A percentile compares a stretch with the other conserved stretches of the same genome.
phyloP scores from a whole-genome alignment of 1,140 invertebrate genomes.

The Cyrtorhinus lividipennis region DNA sequence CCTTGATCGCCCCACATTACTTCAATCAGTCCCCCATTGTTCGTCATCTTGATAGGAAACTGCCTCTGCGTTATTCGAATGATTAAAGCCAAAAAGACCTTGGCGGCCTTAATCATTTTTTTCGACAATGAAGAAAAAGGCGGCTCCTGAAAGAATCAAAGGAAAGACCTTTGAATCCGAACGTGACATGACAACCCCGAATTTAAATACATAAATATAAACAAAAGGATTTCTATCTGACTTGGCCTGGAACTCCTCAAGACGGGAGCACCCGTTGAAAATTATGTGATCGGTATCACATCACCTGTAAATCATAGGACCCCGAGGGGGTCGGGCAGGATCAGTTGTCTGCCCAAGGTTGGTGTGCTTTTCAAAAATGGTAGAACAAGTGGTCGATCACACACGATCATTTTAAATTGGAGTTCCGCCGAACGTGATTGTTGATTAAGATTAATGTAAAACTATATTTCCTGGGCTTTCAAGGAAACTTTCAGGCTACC shows the following conservation, averaged over 20 bases:
- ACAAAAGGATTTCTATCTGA: not conserved
- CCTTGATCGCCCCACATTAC: not conserved
- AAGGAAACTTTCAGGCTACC: no score
- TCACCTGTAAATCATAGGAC: constrained; percentile 2
- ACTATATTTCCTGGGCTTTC: no score
- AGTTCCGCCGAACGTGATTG: no score
- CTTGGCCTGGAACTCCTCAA: not conserved
- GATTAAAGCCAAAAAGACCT: not conserved
- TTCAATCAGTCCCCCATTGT: not conserved
- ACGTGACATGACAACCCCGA: no score
- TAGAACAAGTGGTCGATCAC: not conserved
- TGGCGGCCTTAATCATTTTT: not conserved
- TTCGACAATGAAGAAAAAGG: not conserved
- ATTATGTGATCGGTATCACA: not conserved
- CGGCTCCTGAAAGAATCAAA: not conserved
- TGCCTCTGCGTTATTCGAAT: not conserved
- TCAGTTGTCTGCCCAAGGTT: not conserved
- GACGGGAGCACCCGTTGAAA: no score
- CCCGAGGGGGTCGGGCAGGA: not conserved
- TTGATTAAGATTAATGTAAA: no score
- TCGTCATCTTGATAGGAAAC: not conserved
- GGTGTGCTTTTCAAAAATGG: not conserved
- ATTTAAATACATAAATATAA: no score
- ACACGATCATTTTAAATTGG: not conserved
- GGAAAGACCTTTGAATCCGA: no score